Conservation (phyloP, 2,888 invertebrate genomes). For the Creontiades dilutus region DNA sequence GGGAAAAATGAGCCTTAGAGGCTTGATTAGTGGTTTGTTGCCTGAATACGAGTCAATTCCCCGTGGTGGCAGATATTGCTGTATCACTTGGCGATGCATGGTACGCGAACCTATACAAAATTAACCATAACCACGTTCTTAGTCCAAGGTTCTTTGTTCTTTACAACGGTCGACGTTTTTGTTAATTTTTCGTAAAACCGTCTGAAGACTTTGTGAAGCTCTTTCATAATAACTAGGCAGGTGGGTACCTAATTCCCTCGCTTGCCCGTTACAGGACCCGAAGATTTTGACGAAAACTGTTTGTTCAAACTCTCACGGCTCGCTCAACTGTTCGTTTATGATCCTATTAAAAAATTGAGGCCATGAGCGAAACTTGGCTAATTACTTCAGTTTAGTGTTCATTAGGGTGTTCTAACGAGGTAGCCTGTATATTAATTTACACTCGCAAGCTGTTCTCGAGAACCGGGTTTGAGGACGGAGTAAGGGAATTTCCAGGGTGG, state of each 20-base stretch:
- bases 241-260: background rate
- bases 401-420: slow-evolving; percentile 63
- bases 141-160: too few relatives aligned
- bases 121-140: too few relatives aligned
- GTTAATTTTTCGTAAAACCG: background rate
- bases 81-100: too few relatives aligned
- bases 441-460: slow-evolving; percentile 54
- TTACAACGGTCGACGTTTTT: background rate
- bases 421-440: slow-evolving; percentile 70
- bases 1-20: too few relatives aligned
- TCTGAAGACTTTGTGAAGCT: background rate
- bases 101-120: too few relatives aligned
- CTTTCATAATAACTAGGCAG: background rate
- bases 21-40: too few relatives aligned
- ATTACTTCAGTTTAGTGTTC: slow-evolving; percentile 68
- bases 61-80: too few relatives aligned
- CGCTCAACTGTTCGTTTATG: slow-evolving; percentile 59
- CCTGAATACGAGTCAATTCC: too few relatives aligned
- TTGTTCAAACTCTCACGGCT: slow-evolving; percentile 17
- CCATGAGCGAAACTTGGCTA: slow-evolving; percentile 58
- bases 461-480: slow-evolving; percentile 3
- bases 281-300: slow-evolving; percentile 28
- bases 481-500: slow-evolving; percentile 4
- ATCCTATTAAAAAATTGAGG: slow-evolving; percentile 58
- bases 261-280: background rate